A percentile compares a stretch with the other conserved stretches of the same genome.
These are phyloP conservation scores for Aspiorhynchus laticeps DNA, from an alignment of 2,113 vertebrate species.

Conservation along the genomic window DNA sequence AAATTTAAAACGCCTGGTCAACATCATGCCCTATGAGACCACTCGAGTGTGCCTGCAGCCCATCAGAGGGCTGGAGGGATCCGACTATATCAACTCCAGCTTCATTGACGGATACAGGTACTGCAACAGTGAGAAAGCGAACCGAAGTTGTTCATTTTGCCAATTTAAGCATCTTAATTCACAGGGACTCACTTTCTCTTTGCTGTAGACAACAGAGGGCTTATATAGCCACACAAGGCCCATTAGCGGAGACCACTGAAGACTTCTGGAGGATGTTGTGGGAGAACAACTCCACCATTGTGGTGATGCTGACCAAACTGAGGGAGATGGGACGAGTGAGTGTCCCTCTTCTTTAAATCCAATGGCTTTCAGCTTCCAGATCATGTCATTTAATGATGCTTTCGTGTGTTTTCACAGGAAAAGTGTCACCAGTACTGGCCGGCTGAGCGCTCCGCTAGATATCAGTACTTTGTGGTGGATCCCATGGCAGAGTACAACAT, in stretches of 20 bases:
- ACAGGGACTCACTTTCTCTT: slow-evolving; percentile 6
- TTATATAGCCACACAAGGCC: slow-evolving; percentile 96
- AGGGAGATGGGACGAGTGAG: slow-evolving; percentile 85
- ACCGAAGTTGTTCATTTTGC: background rate
- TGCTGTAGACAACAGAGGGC: slow-evolving; percentile 91
- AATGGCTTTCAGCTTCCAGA: background rate
- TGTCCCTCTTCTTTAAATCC: background rate
- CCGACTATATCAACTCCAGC: slow-evolving; percentile 96
- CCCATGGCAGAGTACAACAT: slow-evolving; percentile 99
- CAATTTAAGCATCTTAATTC: background rate
- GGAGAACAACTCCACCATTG: slow-evolving; percentile 98
- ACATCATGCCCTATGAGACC: slow-evolving; percentile 98
- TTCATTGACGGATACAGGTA: slow-evolving; percentile 96
- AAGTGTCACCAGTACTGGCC: slow-evolving; percentile 99
- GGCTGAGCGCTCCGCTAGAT: slow-evolving; percentile 91
- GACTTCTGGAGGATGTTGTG: slow-evolving; percentile 99
- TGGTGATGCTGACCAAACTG: slow-evolving; percentile 97
- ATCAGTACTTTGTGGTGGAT: slow-evolving; percentile 98
- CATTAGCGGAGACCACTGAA: slow-evolving; percentile 93
- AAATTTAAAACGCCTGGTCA: slow-evolving; percentile 99
- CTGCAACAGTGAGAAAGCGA: background rate
- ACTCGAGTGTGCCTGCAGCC: slow-evolving; percentile 96
- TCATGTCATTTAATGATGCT: background rate
- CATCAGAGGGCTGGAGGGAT: slow-evolving; percentile 95
- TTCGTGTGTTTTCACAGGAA: slow-evolving; percentile 76